These are phyloP conservation scores for Xanthostigma xanthostigma DNA, from an alignment of 2,888 invertebrate species.

Conservation along the genomic window DNA sequence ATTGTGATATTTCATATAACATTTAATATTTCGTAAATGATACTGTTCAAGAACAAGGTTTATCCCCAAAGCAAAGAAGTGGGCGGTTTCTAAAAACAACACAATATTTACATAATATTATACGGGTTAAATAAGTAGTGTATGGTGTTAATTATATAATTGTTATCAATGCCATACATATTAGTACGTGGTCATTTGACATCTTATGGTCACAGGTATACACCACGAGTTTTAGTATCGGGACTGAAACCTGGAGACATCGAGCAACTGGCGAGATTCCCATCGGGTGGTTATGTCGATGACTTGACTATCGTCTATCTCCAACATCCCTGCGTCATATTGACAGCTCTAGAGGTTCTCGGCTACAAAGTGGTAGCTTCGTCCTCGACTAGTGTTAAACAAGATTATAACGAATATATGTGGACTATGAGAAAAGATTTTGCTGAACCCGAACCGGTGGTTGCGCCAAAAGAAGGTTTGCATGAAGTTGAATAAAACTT, in stretches of 20 bases:
- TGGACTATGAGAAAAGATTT: slow-evolving; percentile 89
- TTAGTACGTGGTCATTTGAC: slow-evolving; percentile 78
- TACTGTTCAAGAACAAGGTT: too few relatives aligned
- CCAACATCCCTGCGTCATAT: slow-evolving; percentile 75
- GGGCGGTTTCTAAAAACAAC: too few relatives aligned
- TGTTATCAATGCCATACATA: slow-evolving; percentile 66
- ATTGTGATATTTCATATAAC: too few relatives aligned
- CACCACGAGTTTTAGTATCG: slow-evolving; percentile 76
- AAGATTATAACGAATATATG: slow-evolving; percentile 82
- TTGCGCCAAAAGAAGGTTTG: slow-evolving; percentile 13
- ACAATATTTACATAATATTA: too few relatives aligned
- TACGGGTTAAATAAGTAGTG: too few relatives aligned
- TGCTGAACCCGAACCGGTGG: slow-evolving; percentile 62
- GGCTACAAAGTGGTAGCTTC: slow-evolving; percentile 81
- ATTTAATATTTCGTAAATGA: too few relatives aligned
- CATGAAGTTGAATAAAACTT: background rate
- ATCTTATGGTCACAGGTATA: slow-evolving; percentile 73
- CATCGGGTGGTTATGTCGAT: slow-evolving; percentile 71
- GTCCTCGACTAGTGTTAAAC: slow-evolving; percentile 71
- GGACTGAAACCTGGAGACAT: slow-evolving; percentile 74
- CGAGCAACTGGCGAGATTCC: slow-evolving; percentile 68
- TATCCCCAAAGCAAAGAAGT: too few relatives aligned
- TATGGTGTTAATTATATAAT: background rate
- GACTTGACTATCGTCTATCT: slow-evolving; percentile 74
- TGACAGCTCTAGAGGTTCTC: slow-evolving; percentile 74